Conservation (phyloP, 2,888 invertebrate genomes). For the Dryomyza anilis region DNA sequence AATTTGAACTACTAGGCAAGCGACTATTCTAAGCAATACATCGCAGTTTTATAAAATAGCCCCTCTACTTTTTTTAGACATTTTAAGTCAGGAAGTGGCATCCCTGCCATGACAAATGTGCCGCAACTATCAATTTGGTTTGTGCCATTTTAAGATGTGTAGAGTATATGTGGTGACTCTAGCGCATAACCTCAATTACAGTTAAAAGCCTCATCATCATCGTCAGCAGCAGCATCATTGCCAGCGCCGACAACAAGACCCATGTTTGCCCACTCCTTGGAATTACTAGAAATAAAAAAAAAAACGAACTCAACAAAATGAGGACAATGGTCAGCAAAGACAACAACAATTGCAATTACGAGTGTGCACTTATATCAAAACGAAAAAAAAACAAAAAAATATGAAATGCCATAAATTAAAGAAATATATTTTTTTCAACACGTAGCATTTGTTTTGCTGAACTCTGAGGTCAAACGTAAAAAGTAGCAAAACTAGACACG, state of each 20-base stretch:
- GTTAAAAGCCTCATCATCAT: background rate
- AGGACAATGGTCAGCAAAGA: slow-evolving; percentile 4
- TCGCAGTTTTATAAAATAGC: background rate
- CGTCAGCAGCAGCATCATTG: background rate
- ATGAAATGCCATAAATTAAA: background rate
- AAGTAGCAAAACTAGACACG: too few relatives aligned
- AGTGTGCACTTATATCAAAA: background rate
- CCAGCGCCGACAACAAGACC: too few relatives aligned
- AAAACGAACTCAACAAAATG: background rate
- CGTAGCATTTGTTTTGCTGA: too few relatives aligned
- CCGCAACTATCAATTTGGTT: background rate
- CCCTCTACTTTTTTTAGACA: background rate
- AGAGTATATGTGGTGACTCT: slow-evolving; percentile 5
- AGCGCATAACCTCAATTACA: slow-evolving; percentile 3
- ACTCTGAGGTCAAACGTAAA: too few relatives aligned
- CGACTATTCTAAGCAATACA: too few relatives aligned
- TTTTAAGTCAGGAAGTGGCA: background rate
- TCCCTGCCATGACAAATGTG: background rate
- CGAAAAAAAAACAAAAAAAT: background rate
- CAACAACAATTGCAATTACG: background rate
- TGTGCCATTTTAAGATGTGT: too few relatives aligned
- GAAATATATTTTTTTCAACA: too few relatives aligned
- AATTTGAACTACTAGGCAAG: too few relatives aligned
- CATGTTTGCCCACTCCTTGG: slow-evolving; percentile 11
- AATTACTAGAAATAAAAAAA: too few relatives aligned